Conservation (phyloP, 2,888 invertebrate species). For the Tricholauxania praeusta region DNA sequence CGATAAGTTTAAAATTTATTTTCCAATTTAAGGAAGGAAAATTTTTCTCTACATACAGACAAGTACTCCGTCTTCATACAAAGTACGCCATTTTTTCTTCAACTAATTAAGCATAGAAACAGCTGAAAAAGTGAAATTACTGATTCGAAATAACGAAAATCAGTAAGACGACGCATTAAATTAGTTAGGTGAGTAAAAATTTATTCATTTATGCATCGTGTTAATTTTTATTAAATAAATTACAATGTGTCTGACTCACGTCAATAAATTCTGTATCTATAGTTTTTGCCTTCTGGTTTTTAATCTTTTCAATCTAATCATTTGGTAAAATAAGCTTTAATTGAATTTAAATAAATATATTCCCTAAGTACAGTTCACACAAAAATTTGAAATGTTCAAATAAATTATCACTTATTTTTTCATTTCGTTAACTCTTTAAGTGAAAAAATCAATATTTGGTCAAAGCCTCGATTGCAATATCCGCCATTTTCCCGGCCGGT, state of each 20-base stretch:
- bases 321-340: neutral
- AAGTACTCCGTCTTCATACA: constrained; percentile 40
- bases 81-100: constrained; percentile 27
- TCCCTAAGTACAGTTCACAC: constrained; percentile 8
- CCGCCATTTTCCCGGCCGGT: constrained; percentile 39
- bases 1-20: constrained; percentile 10
- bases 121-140: neutral
- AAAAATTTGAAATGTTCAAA: neutral
- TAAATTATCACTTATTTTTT: neutral
- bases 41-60: constrained; percentile 8
- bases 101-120: neutral
- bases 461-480: too few species aligned
- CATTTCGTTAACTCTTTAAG: too few species aligned
- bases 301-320: neutral
- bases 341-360: too few species aligned
- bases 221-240: too few species aligned
- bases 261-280: neutral
- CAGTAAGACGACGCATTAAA: neutral
- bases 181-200: neutral
- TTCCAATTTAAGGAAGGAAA: neutral
- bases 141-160: neutral
- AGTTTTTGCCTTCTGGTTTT: neutral
- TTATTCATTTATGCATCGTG: neutral
- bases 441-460: too few species aligned
- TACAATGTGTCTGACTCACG: neutral